Evolutionary conservation across 2,888 invertebrate species (phyloP).

Genomic region (Desoria tigrina): DNA sequence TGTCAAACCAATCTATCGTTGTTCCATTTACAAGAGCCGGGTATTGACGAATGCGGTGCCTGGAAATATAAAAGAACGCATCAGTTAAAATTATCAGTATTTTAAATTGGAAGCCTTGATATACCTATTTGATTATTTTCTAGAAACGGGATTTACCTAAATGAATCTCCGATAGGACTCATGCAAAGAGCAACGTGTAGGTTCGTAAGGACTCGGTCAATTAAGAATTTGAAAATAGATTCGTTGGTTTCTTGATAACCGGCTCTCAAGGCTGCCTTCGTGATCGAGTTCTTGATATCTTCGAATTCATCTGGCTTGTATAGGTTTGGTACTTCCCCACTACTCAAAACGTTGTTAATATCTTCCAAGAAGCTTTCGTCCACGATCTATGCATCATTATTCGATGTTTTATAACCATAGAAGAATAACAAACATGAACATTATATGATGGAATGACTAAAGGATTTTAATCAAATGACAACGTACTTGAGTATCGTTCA

Average conservation of each 20-base stretch:
- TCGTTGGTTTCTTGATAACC: constrained; percentile 67
- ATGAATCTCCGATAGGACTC: constrained; percentile 84
- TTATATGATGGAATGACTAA: no score
- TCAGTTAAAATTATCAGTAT: no score
- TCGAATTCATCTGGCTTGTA: constrained; percentile 85
- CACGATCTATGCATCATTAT: no score
- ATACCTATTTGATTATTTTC: background rate
- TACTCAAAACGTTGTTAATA: constrained; percentile 82
- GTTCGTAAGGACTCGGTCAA: constrained; percentile 73
- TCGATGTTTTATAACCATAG: no score
- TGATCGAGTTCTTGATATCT: constrained; percentile 68
- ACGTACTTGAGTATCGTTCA: constrained; percentile 73
- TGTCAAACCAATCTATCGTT: constrained; percentile 86
- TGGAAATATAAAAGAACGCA: no score
- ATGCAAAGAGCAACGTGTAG: constrained; percentile 81
- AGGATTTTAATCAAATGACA: no score
- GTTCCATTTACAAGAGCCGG: constrained; percentile 84
- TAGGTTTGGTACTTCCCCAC: constrained; percentile 84
- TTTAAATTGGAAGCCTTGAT: no score
- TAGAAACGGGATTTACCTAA: constrained; percentile 58
- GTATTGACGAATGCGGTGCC: constrained; percentile 80
- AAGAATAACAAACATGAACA: no score
- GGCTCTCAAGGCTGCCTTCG: constrained; percentile 63
- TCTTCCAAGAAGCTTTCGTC: constrained; percentile 85
- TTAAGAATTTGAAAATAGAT: constrained; percentile 72